Evolutionary conservation across 2,797 vertebrate genomes (phyloP).

Genomic region (Mormyrops boulengeri): DNA sequence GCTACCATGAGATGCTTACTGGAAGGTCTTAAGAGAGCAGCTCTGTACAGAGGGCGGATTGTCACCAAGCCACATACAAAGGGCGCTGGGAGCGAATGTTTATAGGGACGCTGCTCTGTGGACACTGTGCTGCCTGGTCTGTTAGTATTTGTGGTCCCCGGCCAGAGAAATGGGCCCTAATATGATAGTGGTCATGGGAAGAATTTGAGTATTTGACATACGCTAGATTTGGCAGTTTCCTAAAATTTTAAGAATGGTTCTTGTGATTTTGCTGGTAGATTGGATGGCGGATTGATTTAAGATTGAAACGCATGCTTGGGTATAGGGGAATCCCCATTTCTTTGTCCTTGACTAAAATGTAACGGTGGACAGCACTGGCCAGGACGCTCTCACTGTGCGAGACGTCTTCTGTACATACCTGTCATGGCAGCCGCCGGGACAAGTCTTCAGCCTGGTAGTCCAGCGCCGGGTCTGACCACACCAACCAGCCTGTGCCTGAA

Average conservation of each 20-base stretch:
- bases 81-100: background rate
- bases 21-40: background rate
- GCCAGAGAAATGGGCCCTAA: background rate
- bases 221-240: background rate
- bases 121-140: background rate
- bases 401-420: conserved; percentile 8
- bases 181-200: background rate
- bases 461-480: background rate
- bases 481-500: background rate
- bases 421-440: background rate
- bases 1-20: background rate
- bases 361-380: background rate
- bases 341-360: conserved; percentile 9
- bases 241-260: background rate
- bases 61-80: background rate
- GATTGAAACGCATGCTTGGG: background rate
- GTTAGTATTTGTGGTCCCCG: background rate
- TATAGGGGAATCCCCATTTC: background rate
- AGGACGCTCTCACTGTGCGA: background rate
- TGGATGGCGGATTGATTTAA: background rate
- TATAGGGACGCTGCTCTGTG: background rate
- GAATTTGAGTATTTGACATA: background rate
- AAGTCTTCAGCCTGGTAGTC: background rate
- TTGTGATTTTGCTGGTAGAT: background rate
- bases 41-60: conserved; percentile 6